Percentiles rank a stretch among this genome's conserved stretches.
Conservation (phyloP, 2,888 invertebrate genomes). For the Buathra laborator region DNA sequence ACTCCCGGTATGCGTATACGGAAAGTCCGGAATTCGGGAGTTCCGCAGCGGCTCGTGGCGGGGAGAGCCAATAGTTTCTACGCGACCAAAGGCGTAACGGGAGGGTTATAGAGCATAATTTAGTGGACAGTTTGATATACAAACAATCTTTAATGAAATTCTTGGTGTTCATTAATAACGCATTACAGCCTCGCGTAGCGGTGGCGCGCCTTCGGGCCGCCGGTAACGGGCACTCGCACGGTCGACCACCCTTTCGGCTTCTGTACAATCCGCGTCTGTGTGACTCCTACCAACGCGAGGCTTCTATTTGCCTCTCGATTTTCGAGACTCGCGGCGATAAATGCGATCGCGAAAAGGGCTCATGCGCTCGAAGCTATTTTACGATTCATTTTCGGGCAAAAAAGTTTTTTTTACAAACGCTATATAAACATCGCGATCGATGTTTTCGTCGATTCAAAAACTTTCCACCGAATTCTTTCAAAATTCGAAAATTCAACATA, state of each 20-base stretch:
- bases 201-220: constrained; percentile 56
- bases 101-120: constrained; percentile 86
- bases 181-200: constrained; percentile 85
- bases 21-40: constrained; percentile 66
- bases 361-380: background rate
- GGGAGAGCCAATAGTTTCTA: constrained; percentile 82
- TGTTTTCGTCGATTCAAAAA: too few relatives aligned
- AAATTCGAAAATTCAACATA: too few relatives aligned
- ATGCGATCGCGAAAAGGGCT: background rate
- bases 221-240: constrained; percentile 61
- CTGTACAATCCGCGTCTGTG: constrained; percentile 19
- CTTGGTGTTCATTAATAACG: constrained; percentile 90
- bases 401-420: too few relatives aligned
- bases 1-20: background rate
- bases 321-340: background rate
- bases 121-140: constrained; percentile 88
- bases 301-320: constrained; percentile 37
- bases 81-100: constrained; percentile 80
- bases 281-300: background rate
- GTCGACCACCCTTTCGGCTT: constrained; percentile 51
- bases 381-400: background rate
- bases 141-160: constrained; percentile 89
- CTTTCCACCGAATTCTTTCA: too few relatives aligned
- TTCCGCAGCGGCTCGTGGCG: constrained; percentile 55
- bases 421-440: too few relatives aligned